These are phyloP conservation scores for Tortricodes alternella DNA, from an alignment of 2,888 invertebrate species.

Conservation along the genomic window DNA sequence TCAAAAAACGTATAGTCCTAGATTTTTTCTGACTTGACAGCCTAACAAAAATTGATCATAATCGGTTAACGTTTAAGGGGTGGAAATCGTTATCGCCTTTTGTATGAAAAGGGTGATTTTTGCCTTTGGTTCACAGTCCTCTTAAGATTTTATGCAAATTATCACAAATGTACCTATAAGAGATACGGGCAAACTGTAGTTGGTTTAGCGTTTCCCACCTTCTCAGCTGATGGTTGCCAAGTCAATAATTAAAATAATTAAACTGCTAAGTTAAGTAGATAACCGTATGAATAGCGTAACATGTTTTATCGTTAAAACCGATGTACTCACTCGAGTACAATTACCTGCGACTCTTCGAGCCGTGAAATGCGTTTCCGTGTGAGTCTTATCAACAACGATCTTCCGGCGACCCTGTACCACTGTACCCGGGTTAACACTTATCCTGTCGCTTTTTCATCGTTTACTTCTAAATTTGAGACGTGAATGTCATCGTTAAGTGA, in stretches of 20 bases:
- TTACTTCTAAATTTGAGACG: background rate
- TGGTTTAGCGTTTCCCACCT: background rate
- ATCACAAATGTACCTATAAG: background rate
- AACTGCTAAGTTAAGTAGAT: constrained; percentile 31
- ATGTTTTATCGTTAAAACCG: constrained; percentile 35
- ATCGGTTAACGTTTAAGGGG: no score
- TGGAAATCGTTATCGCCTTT: no score
- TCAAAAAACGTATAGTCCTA: no score
- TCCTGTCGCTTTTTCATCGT: constrained; percentile 4
- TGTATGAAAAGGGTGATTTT: no score
- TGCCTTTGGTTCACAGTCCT: no score
- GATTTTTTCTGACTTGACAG: no score
- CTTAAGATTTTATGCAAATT: background rate
- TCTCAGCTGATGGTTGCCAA: background rate
- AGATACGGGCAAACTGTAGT: no score
- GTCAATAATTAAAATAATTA: constrained; percentile 21
- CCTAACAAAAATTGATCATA: no score
- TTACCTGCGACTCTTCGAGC: constrained; percentile 43
- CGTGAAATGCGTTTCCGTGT: constrained; percentile 54
- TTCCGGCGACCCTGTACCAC: constrained; percentile 39
- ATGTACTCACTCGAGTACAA: constrained; percentile 42
- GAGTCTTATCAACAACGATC: constrained; percentile 48
- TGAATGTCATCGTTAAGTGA: background rate
- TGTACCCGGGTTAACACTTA: constrained; percentile 31
- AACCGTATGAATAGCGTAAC: constrained; percentile 33